phyloP scores from a whole-genome alignment of 2,113 vertebrate species.

The Tricholaema leucomelas region DNA sequence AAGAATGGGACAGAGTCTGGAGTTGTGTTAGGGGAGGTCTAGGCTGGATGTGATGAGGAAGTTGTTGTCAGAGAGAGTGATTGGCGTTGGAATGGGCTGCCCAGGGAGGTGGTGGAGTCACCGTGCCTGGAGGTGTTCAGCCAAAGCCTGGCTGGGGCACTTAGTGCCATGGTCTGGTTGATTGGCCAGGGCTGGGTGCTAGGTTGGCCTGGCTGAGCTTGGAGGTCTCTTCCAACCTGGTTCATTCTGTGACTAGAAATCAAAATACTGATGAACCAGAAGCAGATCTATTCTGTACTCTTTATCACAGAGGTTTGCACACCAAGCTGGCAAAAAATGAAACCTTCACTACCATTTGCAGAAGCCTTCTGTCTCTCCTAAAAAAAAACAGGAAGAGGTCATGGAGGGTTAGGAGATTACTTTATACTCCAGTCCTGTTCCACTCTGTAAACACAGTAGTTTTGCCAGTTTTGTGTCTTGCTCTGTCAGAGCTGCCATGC shows the following conservation, averaged over 20 bases:
- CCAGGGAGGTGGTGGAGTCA: too few species aligned
- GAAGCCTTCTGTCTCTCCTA: not conserved
- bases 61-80: too few species aligned
- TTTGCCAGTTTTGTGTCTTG: not conserved
- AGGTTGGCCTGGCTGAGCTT: too few species aligned
- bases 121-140: too few species aligned
- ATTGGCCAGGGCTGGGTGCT: too few species aligned
- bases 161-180: too few species aligned
- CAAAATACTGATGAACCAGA: not conserved
- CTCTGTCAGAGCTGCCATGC: not conserved
- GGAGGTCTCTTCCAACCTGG: too few species aligned
- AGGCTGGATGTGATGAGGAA: too few species aligned
- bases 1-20: too few species aligned
- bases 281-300: fast-evolving
- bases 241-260: not conserved
- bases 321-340: not conserved
- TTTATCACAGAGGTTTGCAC: not conserved
- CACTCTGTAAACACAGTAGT: not conserved
- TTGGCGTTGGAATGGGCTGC: too few species aligned
- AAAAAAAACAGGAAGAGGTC: not conserved
- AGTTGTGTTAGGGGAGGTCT: too few species aligned
- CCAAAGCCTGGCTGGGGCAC: too few species aligned
- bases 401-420: not conserved
- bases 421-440: not conserved
- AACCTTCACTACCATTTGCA: not conserved